These are phyloP conservation scores for Beris morrisii DNA, from an alignment of 2,888 invertebrate genomes.

Conservation along the genomic window DNA sequence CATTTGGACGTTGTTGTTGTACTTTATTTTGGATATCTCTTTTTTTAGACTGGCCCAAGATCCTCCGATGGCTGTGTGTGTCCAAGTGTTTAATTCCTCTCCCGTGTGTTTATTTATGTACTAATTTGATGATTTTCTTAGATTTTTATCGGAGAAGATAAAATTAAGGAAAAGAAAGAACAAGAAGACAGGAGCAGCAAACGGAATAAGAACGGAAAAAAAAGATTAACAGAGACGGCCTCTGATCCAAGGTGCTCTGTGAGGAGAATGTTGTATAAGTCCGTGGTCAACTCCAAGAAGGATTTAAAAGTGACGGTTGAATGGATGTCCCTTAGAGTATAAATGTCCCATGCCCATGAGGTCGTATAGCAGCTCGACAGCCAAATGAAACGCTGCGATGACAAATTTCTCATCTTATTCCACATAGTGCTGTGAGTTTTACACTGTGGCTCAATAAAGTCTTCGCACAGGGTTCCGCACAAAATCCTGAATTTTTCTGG, in stretches of 20 bases:
- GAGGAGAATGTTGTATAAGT: too few relatives aligned
- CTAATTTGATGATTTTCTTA: slow-evolving; percentile 39
- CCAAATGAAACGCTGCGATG: slow-evolving; percentile 28
- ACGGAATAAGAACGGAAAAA: neutral
- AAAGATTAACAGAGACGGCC: neutral
- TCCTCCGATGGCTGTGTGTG: slow-evolving; percentile 21
- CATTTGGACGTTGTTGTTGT: too few relatives aligned
- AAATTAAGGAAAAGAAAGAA: slow-evolving; percentile 24
- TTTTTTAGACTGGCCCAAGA: slow-evolving; percentile 13
- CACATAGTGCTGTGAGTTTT: slow-evolving; percentile 18
- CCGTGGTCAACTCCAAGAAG: neutral
- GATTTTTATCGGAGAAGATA: slow-evolving; percentile 38
- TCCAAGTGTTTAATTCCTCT: slow-evolving; percentile 30
- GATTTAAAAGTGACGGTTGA: slow-evolving; percentile 6
- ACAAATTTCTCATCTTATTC: slow-evolving; percentile 30
- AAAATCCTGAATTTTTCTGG: too few relatives aligned
- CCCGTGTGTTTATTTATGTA: slow-evolving; percentile 36
- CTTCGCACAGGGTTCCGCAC: too few relatives aligned
- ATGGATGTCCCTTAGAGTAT: neutral
- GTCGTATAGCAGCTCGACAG: neutral
- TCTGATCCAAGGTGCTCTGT: too few relatives aligned
- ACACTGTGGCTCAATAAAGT: slow-evolving; percentile 15
- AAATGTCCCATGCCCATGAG: neutral
- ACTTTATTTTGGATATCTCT: neutral
- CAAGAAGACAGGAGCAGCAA: too few relatives aligned